Percentiles rank a stretch among this genome's conserved stretches.
Evolutionary conservation across 2,113 vertebrate species (phyloP).

Genomic region (Mesitornis unicolor): DNA sequence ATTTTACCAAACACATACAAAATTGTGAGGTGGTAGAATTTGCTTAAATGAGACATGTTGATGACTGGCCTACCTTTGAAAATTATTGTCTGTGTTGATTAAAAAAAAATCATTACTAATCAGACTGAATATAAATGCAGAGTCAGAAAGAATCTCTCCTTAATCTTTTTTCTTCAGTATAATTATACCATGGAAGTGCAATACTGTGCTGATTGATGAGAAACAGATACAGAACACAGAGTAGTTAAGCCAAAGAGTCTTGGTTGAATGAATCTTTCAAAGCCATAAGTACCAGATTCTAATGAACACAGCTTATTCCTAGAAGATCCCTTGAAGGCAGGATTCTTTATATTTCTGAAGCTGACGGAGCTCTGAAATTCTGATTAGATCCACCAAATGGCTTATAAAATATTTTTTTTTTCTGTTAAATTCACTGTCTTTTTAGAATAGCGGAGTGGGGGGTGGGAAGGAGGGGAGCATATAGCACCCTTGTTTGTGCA

Average conservation of each 20-base stretch:
- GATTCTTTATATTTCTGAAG: background rate
- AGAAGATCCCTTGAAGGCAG: background rate
- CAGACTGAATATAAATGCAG: background rate
- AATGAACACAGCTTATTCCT: background rate
- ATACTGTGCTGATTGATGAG: background rate
- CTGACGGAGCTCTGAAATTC: background rate
- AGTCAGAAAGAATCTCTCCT: background rate
- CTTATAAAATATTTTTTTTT: background rate
- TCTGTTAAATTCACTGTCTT: background rate
- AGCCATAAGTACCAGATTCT: background rate
- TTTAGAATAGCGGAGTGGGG: background rate
- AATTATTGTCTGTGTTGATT: background rate
- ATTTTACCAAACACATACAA: background rate
- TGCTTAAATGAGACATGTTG: background rate
- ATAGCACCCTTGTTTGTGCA: background rate
- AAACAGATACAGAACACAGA: background rate
- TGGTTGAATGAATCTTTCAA: background rate
- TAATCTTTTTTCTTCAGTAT: background rate
- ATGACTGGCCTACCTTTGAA: background rate
- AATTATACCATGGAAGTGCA: background rate
- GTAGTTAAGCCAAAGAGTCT: background rate
- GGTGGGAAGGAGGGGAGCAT: accelerated
- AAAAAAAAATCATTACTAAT: background rate
- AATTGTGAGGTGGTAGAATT: background rate
- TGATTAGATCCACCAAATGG: background rate